Conservation (phyloP, 2,113 vertebrate genomes). For the Chlorodrepanis virens region DNA sequence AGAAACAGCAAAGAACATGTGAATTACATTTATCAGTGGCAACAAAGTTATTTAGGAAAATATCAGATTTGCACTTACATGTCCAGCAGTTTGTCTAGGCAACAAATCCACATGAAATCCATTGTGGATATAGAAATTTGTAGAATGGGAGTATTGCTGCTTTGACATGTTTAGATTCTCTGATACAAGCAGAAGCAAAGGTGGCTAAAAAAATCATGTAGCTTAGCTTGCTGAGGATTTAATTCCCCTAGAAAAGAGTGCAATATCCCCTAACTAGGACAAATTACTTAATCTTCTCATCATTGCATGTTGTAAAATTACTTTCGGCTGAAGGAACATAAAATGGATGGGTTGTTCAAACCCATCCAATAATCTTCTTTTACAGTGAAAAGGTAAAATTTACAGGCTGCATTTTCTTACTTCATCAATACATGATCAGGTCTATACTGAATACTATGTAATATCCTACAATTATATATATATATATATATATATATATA, state of each 20-base stretch:
- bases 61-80: background rate
- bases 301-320: background rate
- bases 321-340: background rate
- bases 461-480: background rate
- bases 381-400: background rate
- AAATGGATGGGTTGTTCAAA: background rate
- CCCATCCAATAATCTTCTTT: background rate
- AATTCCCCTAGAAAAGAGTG: background rate
- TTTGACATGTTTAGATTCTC: background rate
- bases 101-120: background rate
- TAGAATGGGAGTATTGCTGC: background rate
- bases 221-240: background rate
- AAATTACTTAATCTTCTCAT: conserved; percentile 5
- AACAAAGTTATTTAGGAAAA: background rate
- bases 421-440: background rate
- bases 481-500: too few relatives aligned
- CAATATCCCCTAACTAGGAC: background rate
- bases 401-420: background rate
- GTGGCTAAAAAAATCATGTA: background rate
- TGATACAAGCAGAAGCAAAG: background rate
- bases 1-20: background rate
- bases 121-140: background rate
- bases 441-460: background rate
- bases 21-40: background rate
- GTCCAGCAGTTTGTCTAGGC: background rate